phyloP scores from a whole-genome alignment of 2,888 invertebrate genomes.

The Hypsopygia costalis region DNA sequence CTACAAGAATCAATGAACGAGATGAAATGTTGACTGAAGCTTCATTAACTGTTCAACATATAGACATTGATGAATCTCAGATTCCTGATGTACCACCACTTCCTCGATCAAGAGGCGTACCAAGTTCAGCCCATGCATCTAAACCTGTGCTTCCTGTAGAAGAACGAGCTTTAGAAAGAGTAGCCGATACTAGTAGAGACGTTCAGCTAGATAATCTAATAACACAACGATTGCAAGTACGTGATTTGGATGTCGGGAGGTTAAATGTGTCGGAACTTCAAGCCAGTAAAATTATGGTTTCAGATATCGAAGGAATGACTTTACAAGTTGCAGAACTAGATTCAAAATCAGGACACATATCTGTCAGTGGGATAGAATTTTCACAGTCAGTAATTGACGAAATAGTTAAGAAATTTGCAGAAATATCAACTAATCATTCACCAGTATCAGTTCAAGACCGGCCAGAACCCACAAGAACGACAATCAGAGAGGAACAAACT shows the following conservation, averaged over 20 bases:
- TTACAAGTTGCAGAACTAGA: slow-evolving; percentile 86
- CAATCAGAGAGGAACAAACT: slow-evolving; percentile 64
- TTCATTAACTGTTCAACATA: slow-evolving; percentile 83
- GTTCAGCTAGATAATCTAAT: slow-evolving; percentile 66
- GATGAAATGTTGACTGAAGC: slow-evolving; percentile 84
- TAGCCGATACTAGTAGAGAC: slow-evolving; percentile 52
- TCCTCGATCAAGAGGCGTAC: slow-evolving; percentile 49
- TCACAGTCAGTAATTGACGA: slow-evolving; percentile 85
- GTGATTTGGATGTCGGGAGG: slow-evolving; percentile 89
- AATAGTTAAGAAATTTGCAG: slow-evolving; percentile 79
- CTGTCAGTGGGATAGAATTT: slow-evolving; percentile 84
- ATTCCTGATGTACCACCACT: slow-evolving; percentile 68
- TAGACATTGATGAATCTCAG: slow-evolving; percentile 76
- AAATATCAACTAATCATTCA: slow-evolving; percentile 52
- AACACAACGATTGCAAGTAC: slow-evolving; percentile 85
- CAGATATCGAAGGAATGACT: slow-evolving; percentile 88
- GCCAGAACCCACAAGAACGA: slow-evolving; percentile 35
- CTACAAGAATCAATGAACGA: slow-evolving; percentile 79
- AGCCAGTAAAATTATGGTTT: slow-evolving; percentile 89
- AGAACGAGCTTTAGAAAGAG: slow-evolving; percentile 53
- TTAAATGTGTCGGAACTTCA: slow-evolving; percentile 89
- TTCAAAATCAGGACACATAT: slow-evolving; percentile 84
- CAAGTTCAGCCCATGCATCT: slow-evolving; percentile 28
- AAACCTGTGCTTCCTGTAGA: slow-evolving; percentile 33
- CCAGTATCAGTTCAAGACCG: slow-evolving; percentile 25